Evolutionary conservation across 2,113 vertebrate species (phyloP), one percentile per base, ranked within the genome.

Genomic region (Electrona antarctica): DNA sequence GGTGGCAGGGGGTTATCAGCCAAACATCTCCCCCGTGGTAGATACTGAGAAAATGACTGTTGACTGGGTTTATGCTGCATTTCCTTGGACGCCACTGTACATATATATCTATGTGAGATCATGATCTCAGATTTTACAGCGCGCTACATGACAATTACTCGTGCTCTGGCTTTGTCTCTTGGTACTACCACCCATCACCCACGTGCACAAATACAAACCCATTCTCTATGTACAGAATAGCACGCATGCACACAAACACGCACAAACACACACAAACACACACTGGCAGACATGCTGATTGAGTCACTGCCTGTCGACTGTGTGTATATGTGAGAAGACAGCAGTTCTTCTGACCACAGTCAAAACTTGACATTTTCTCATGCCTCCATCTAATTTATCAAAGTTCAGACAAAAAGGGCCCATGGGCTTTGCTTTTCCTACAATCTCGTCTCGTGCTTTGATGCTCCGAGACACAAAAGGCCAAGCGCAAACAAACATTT

Each of bases 391-490:
- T 93, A 91, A 92, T 94, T 93, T 95, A 92, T 89, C 89, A 88
- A 88, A 92, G 93, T 95, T 97, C 94, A 95, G 90, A 95, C 95
- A 97, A 95, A 95, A 97, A 97, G 90, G 91, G 86, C 76, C 83
- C 85, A 83, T 94, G 93, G 33, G 90, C 69, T 90, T 41, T 64
- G 72, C 52, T 90, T 83, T 95, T 94, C 93, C 93, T 94, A 92
- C 92, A 81, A 79, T 93, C 93, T 94, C 33, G 33, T 41, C 33
- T 41, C 5, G 33, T 6, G 33, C 21, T 41, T 41, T 41, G 33
- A 41, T 41, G 33, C 33, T 2, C 33, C 33, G 33, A 41, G 33
- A 41, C 33, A 41, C 33, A 41, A 41, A 41, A 41, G 33, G 33
- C 33, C 33, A 3, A 41, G 33, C 33, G 5, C 33, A 41, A 41